Evolutionary conservation across 1,140 invertebrate genomes (phyloP), one percentile per base, ranked within the genome.

Genomic region (Drosophila ercepeae): DNA sequence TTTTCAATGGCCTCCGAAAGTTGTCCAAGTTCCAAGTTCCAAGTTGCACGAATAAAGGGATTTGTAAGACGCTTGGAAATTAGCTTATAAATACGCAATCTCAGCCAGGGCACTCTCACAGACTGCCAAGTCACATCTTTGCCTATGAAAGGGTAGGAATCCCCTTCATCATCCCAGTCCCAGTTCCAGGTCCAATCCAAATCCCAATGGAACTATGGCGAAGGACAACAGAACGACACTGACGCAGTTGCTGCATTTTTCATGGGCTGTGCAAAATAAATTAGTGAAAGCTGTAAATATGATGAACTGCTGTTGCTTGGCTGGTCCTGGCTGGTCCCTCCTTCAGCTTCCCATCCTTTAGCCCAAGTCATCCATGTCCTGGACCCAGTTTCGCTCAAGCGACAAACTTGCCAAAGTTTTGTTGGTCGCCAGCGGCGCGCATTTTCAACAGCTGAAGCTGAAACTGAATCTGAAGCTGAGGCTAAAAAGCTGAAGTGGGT

Each of bases 31-130:
- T 46, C 60, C 29, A 50, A 36, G 52, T 39, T 19, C 14, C 25
- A 11, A n/a, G n/a, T n/a, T n/a, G n/a, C n/a, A n/a, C n/a, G n/a
- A 11, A 27, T 46, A 19, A 61, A 42, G 36, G 61, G 49, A 65
- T 71, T 57, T 77, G 67, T 71, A 77, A 77, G 75, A 54, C 39
- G 64, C 82, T 64, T 67, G 69, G 48, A 74, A 86, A 88, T 84
- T 84, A 74, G 82, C 77, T 84, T 84, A 86, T 84, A 84, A 84
- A 84, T 88, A 81, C 81, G 82, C 72, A 86, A 83, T 83, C 70
- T 61, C 42, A 53, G 64, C 29, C 49, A 5, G 64, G 63, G 46
- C 63, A 67, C 44, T 42, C 18, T 42, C 45, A 68, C 45, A 18
- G 19, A n/a, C 16, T n/a, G 27, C 16, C 25, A 27, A 36, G 36